Percentiles rank a stretch among this genome's conserved stretches.
Evolutionary conservation across 1,140 invertebrate genomes (phyloP).

Genomic region (Neodiprion lecontei): DNA sequence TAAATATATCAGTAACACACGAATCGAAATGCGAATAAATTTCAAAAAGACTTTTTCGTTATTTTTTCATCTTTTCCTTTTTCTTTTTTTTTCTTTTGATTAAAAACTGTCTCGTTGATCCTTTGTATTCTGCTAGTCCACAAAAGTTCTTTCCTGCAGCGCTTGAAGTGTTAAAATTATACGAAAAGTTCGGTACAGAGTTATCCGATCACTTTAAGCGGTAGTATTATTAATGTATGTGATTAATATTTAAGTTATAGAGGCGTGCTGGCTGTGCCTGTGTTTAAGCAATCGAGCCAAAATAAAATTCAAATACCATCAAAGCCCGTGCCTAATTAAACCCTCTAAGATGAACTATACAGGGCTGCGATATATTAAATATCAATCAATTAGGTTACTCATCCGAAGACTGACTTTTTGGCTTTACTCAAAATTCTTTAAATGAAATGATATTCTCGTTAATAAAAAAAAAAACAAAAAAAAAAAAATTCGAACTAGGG

Average conservation of each 20-base stretch:
- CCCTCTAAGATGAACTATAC: neutral
- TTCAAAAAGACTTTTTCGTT: too few relatives aligned
- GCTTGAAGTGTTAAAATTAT: neutral
- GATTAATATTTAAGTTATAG: neutral
- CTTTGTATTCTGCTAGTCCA: neutral
- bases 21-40: too few relatives aligned
- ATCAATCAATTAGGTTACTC: conserved; percentile 21
- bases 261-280: conserved; percentile 16
- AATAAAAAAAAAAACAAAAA: conserved; percentile 22
- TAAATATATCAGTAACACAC: too few relatives aligned
- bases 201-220: neutral
- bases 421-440: conserved; percentile 24
- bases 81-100: neutral
- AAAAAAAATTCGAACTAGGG: conserved; percentile 12
- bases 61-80: too few relatives aligned
- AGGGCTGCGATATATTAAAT: neutral
- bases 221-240: neutral
- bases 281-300: neutral
- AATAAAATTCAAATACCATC: neutral
- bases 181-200: neutral
- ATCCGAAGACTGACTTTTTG: conserved; percentile 35
- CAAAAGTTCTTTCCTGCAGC: neutral
- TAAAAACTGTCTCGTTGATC: neutral
- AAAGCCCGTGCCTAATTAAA: neutral
- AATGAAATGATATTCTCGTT: too few relatives aligned